Base-by-base conservation (phyloP, 2,888 invertebrate species). In the Volucella zonaria region DNA sequence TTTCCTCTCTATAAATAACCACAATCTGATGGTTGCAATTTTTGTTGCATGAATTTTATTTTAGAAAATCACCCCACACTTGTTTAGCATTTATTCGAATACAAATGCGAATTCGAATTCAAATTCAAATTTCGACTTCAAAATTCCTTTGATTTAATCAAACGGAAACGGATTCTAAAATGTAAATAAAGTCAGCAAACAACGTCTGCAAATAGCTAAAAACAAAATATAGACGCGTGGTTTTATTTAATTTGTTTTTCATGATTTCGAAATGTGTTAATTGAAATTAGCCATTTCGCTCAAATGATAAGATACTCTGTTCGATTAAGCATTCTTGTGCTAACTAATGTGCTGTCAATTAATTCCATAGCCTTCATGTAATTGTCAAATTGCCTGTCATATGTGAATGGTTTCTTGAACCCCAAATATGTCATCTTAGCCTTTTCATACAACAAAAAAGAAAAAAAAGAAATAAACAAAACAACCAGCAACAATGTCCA, bases 1-100 rank as follows among this genome's bases (percentile, higher is more conserved):
- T 38, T 56, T 59, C 47, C 3, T 15, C n/a, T 10, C 43, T 81
- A 62, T 10, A 68, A 68, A 74, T 75, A 75, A 9, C 54, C 40
- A 42, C 10, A 64, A 49, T 43, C 49, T 38, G 8, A 11, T 40
- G 23, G 52, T 15, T 54, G 54, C 54, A 54, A 10, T 73, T 54
- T 40, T 15, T 18, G 31, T 14, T 49, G 45, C 31, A 18, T 43
- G 3, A 31, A 14, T n/a, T n/a, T n/a, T n/a, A n/a, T n/a, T n/a
- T n/a, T 3, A 49, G 11, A 31, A 31, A 6, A 31, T 31, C 31
- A 31, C 31, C 31, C 31, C 31, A 31, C 6, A 6, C 6, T 31
- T 31, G 31, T 6, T 31, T 31, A 31, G 31, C 31, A 31, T 31
- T 31, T 6, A 31, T 31, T 31, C 31, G 31, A 31, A 31, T 31